phyloP scores from a whole-genome alignment of 2,797 vertebrate genomes.

The Lepus townsendii region DNA sequence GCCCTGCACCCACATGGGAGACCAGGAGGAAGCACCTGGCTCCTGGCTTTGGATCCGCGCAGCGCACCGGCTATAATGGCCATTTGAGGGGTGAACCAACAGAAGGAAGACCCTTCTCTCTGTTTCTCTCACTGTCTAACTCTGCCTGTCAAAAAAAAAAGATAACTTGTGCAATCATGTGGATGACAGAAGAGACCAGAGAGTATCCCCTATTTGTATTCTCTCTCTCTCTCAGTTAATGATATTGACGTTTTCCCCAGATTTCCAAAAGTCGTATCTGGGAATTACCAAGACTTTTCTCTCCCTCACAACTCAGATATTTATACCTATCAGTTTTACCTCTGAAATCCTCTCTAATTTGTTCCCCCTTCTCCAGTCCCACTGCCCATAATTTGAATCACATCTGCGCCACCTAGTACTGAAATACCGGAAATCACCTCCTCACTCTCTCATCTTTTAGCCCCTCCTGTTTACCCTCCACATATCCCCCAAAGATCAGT shows the following conservation, averaged over 20 bases:
- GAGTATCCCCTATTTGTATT: background rate
- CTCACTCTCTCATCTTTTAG: background rate
- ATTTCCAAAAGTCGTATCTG: background rate
- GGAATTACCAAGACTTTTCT: background rate
- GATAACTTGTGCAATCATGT: background rate
- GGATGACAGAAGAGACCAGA: background rate
- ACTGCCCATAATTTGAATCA: constrained; percentile 4
- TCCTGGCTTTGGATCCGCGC: too few relatives aligned
- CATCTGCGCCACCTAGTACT: background rate
- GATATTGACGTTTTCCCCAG: background rate
- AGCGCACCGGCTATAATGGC: rapidly evolving
- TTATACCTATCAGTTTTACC: background rate
- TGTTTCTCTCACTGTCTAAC: too few relatives aligned
- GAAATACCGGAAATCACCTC: background rate
- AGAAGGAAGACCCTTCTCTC: too few relatives aligned
- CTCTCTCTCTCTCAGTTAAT: background rate
- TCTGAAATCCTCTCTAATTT: constrained; percentile 35
- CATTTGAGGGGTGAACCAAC: too few relatives aligned
- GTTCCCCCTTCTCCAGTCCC: background rate
- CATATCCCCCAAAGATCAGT: background rate
- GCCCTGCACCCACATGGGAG: too few relatives aligned
- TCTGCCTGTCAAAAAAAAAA: background rate
- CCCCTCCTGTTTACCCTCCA: background rate
- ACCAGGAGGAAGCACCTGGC: too few relatives aligned
- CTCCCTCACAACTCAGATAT: background rate